Conservation (phyloP, 2,888 invertebrate genomes). For the Heteromurus nitidus region DNA sequence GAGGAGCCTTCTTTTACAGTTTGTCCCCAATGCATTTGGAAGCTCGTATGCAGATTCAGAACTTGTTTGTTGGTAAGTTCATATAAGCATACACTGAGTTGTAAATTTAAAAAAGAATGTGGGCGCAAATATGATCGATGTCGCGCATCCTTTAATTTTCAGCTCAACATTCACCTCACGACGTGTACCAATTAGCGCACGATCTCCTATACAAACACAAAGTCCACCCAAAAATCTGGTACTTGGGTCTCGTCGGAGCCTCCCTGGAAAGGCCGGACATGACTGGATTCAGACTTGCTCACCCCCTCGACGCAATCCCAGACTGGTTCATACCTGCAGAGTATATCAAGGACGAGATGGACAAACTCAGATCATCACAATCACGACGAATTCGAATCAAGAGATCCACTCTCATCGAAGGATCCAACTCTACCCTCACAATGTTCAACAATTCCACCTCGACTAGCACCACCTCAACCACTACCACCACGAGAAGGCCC, state of each 20-base stretch:
- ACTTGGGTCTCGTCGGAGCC: slow-evolving; percentile 50
- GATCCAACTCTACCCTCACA: slow-evolving; percentile 20
- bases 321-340: slow-evolving; percentile 59
- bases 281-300: slow-evolving; percentile 49
- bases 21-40: slow-evolving; percentile 52
- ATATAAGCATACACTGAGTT: no score
- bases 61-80: slow-evolving; percentile 39
- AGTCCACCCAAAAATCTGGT: slow-evolving; percentile 64
- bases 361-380: slow-evolving; percentile 7
- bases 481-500: background rate
- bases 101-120: background rate
- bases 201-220: slow-evolving; percentile 48
- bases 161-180: slow-evolving; percentile 25
- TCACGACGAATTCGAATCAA: background rate
- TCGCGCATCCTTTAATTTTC: background rate
- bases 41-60: slow-evolving; percentile 52
- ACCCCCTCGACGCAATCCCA: slow-evolving; percentile 62
- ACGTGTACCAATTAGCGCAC: slow-evolving; percentile 33
- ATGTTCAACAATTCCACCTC: background rate
- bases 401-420: background rate
- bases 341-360: slow-evolving; percentile 51
- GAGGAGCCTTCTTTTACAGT: slow-evolving; percentile 51
- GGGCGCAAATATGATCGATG: background rate
- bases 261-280: slow-evolving; percentile 59
- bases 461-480: background rate